These are phyloP conservation scores for Casuarius casuarius DNA, from an alignment of 2,113 vertebrate species.

Conservation along the genomic window DNA sequence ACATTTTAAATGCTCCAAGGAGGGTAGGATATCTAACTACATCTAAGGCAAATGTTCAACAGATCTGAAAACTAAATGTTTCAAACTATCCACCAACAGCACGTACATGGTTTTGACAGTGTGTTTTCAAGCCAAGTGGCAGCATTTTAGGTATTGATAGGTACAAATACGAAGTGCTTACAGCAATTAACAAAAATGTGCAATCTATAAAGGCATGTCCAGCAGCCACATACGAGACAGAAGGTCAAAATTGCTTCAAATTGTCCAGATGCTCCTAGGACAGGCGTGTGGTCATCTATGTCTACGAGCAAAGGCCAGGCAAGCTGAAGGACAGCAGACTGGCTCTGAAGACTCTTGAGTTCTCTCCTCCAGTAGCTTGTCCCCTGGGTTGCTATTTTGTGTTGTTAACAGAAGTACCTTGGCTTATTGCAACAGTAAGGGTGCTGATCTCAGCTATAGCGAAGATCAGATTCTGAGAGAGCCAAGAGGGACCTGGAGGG, in stretches of 20 bases:
- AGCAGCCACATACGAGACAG: not conserved
- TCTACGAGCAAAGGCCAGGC: not conserved
- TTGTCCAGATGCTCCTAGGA: not conserved
- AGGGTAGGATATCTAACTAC: not conserved
- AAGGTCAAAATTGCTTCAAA: not conserved
- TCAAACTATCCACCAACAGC: not conserved
- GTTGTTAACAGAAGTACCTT: rapidly evolving
- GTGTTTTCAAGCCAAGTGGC: not conserved
- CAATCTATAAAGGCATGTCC: not conserved
- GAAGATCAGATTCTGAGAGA: not conserved
- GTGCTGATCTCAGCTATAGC: not conserved
- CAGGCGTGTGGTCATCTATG: not conserved
- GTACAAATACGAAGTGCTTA: not conserved
- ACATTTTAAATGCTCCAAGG: not conserved
- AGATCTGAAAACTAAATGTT: not conserved
- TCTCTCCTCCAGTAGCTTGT: rapidly evolving
- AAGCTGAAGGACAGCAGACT: not conserved
- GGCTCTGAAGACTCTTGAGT: rapidly evolving
- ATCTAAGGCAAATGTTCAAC: not conserved
- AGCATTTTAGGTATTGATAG: not conserved
- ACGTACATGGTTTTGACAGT: not conserved
- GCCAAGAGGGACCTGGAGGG: conserved; percentile 32
- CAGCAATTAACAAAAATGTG: not conserved
- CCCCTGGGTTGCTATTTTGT: not conserved
- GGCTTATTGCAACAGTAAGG: not conserved